These are phyloP conservation scores for Hermodice carunculata DNA, from an alignment of 2,888 invertebrate species.

Conservation along the genomic window DNA sequence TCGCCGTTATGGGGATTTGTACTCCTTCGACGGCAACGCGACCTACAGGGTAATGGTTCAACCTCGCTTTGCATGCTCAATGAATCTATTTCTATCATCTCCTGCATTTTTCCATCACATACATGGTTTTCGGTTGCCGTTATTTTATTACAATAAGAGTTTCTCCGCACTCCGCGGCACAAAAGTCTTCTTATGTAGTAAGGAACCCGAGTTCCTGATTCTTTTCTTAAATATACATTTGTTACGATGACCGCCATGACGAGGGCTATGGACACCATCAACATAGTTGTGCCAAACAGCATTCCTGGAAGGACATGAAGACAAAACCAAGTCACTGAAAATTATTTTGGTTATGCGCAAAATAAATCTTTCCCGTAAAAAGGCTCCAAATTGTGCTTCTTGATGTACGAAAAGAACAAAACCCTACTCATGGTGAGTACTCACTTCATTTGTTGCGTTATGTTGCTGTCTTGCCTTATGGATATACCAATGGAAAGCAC, in stretches of 20 bases:
- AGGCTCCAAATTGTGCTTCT: too few relatives aligned
- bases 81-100: constrained; percentile 36
- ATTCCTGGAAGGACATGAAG: constrained; percentile 29
- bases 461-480: too few relatives aligned
- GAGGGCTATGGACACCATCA: constrained; percentile 44
- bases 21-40: background rate
- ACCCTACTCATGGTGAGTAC: too few relatives aligned
- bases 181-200: constrained; percentile 28
- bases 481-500: too few relatives aligned
- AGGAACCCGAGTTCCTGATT: constrained; percentile 29
- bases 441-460: too few relatives aligned
- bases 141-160: constrained; percentile 7
- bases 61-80: constrained; percentile 31
- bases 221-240: constrained; percentile 40
- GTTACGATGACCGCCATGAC: constrained; percentile 45
- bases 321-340: background rate
- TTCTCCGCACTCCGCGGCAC: constrained; percentile 9
- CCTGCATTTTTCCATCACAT: constrained; percentile 13
- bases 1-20: constrained; percentile 12
- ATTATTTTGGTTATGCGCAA: background rate
- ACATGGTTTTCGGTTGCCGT: constrained; percentile 32
- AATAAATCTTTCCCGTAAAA: too few relatives aligned
- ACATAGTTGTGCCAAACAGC: constrained; percentile 42
- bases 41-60: constrained; percentile 27
- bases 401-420: too few relatives aligned